A percentile compares a stretch with the other conserved stretches of the same genome.
Evolutionary conservation across 2,888 invertebrate genomes (phyloP).

Genomic region (Cristatella mucedo): DNA sequence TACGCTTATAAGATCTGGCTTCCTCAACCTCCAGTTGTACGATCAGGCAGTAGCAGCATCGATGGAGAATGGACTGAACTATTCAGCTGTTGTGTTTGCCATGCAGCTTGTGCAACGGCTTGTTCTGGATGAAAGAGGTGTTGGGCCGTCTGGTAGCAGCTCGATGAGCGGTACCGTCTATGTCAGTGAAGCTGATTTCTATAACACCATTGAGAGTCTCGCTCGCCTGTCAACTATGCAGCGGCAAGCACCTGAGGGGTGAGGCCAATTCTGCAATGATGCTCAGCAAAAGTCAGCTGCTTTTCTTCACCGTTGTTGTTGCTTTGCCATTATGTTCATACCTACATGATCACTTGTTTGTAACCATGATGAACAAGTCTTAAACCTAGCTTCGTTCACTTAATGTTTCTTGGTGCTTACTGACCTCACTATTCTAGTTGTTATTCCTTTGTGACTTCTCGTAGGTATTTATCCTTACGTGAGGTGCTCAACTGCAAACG

Average conservation of each 20-base stretch:
- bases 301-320: too few species aligned
- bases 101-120: conserved; percentile 75
- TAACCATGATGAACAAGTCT: too few species aligned
- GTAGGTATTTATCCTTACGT: too few species aligned
- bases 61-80: conserved; percentile 69
- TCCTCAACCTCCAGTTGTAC: conserved; percentile 57
- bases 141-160: too few species aligned
- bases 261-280: conserved; percentile 16
- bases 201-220: conserved; percentile 68
- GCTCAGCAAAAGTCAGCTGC: background rate
- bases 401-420: too few species aligned
- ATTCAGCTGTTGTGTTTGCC: conserved; percentile 66
- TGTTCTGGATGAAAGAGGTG: conserved; percentile 55
- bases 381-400: too few species aligned
- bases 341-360: too few species aligned
- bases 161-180: too few species aligned
- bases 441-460: too few species aligned
- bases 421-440: too few species aligned
- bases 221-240: conserved; percentile 56
- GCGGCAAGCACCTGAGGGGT: conserved; percentile 65
- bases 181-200: conserved; percentile 51
- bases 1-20: conserved; percentile 62
- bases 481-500: too few species aligned
- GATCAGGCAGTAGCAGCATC: conserved; percentile 34
- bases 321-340: too few species aligned